Conservation (phyloP, 2,113 vertebrate species). For the Apus apus region DNA sequence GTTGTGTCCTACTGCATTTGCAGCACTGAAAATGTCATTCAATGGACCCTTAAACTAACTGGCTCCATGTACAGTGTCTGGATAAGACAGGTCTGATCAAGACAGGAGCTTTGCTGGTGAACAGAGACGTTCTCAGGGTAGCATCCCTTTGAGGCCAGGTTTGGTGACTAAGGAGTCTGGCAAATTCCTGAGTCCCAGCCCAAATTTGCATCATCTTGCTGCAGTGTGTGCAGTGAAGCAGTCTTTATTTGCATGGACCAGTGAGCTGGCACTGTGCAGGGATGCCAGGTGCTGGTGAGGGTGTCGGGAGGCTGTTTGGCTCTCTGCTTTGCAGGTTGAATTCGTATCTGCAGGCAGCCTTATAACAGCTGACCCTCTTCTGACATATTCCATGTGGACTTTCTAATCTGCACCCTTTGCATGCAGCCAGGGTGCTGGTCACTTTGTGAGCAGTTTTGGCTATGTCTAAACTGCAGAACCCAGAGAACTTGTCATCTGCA, state of each 20-base stretch:
- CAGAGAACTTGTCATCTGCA: background rate
- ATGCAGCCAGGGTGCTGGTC: accelerated
- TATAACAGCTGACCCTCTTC: background rate
- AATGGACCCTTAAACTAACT: background rate
- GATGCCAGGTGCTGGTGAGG: background rate
- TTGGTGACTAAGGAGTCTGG: background rate
- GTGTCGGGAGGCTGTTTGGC: background rate
- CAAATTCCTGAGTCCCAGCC: background rate
- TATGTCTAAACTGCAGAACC: background rate
- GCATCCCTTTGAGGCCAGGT: background rate
- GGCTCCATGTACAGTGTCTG: background rate
- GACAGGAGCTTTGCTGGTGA: accelerated
- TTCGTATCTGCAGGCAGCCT: background rate
- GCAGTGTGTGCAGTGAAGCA: background rate
- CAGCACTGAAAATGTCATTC: background rate
- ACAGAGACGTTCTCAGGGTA: background rate
- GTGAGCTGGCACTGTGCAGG: background rate
- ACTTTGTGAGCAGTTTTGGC: background rate
- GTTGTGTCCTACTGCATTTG: background rate
- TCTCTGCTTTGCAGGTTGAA: background rate
- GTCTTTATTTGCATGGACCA: accelerated
- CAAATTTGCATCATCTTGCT: background rate
- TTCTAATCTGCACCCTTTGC: background rate
- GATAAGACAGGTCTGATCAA: background rate
- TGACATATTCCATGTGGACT: accelerated